Percentiles rank a stretch among this genome's conserved stretches.
Evolutionary conservation across 1,140 invertebrate species (phyloP).

Genomic region (Melipona quadrifasciata): DNA sequence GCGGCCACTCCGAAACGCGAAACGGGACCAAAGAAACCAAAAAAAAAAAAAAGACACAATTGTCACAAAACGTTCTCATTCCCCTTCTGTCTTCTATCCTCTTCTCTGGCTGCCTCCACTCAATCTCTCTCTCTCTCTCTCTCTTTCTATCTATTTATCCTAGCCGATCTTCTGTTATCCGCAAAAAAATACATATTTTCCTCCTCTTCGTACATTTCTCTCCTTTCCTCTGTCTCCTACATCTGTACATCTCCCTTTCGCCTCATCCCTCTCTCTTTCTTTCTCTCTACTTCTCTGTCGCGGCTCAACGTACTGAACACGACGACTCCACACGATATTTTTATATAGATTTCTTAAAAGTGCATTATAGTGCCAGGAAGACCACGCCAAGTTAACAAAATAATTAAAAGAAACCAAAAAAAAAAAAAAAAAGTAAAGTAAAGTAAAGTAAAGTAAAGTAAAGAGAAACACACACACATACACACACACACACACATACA

Average conservation of each 20-base stretch:
- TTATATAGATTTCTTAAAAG: conserved; percentile 81
- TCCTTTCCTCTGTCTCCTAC: too few relatives aligned
- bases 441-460: too few relatives aligned
- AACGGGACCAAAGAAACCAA: conserved; percentile 80
- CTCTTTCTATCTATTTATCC: neutral
- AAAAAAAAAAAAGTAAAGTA: neutral
- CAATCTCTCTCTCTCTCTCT: neutral
- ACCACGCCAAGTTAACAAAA: conserved; percentile 69
- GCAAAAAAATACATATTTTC: neutral
- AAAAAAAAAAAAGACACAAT: conserved; percentile 63
- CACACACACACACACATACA: neutral
- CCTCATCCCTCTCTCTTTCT: neutral
- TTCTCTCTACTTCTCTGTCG: conserved; percentile 47
- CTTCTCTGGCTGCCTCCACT: conserved; percentile 48
- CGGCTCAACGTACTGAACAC: conserved; percentile 74
- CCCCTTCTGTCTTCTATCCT: conserved; percentile 27
- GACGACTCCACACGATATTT: conserved; percentile 78
- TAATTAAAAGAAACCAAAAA: conserved; percentile 37
- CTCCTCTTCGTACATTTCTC: too few relatives aligned
- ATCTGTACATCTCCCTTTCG: neutral
- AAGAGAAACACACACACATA: neutral
- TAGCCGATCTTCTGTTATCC: neutral
- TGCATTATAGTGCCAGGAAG: conserved; percentile 79
- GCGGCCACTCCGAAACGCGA: conserved; percentile 72
- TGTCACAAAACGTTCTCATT: conserved; percentile 57